Base-by-base conservation (phyloP, 1,140 invertebrate genomes). In the Anoplophora glabripennis region DNA sequence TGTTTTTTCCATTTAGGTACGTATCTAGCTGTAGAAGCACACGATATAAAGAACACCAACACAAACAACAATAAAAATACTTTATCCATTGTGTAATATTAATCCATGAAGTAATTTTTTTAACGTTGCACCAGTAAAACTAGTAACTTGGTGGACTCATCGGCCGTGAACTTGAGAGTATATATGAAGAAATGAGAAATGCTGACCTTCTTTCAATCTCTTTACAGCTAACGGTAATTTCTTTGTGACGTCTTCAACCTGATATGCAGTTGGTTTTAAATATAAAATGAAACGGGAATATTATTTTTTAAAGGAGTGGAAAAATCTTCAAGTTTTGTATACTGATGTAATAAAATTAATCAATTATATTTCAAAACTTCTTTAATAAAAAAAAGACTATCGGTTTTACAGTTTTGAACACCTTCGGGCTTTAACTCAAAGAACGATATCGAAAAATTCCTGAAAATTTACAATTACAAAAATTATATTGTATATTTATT, bases 1-100 rank as follows among this genome's bases (percentile, higher is more conserved):
- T 86, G 84, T 72, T 90, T 89, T 72, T 90, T 91, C 89, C 89
- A 91, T 70, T 90, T 88, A 1, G 89, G 89, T 44, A 90, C 79
- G 71, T 88, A 86, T 72, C 83, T 85, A 11, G 78, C 77, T 51
- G 79, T 21, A 4, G 37, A 14, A 35, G 64, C 61, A 53, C 35
- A 52, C 10, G 11, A 9, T 28, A 41, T 28, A 15, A 51, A 54
- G 18, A 70, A 5, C 21, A 65, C 17, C 11, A 61, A 53, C 33
- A 49, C 36, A 59, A 59, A 53, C 12, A 65, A 41, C 9, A 66
- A n/a, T 45, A 17, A 28, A 15, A 18, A 54, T 51, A 17, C 42
- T 55, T 54, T 2, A 55, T 28, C 2, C 21, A 28, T 28, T 28
- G 21, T 28, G 2, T 28, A 28, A 28, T 5, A 5, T 28, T 28